These are phyloP conservation scores for Rousettus leschenaultii DNA, from an alignment of 2,113 vertebrate species.

Conservation along the genomic window DNA sequence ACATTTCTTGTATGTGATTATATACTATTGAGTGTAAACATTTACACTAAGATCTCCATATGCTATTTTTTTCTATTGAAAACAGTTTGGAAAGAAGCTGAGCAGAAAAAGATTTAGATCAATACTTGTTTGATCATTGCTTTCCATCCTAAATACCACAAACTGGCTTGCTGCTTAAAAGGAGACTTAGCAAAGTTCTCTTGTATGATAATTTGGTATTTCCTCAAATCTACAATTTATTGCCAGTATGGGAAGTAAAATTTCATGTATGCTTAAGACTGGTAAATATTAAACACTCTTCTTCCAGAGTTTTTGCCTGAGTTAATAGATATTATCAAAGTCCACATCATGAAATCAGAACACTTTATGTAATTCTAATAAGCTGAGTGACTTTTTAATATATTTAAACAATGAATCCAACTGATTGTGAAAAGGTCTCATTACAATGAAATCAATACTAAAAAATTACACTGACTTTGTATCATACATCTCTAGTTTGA, in stretches of 20 bases:
- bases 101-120: conserved; percentile 63
- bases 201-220: conserved; percentile 66
- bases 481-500: conserved; percentile 63
- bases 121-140: conserved; percentile 77
- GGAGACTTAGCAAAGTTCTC: conserved; percentile 67
- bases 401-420: conserved; percentile 61
- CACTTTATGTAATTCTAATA: conserved; percentile 58
- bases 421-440: conserved; percentile 56
- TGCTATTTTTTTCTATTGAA: conserved; percentile 73
- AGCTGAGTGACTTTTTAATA: conserved; percentile 52
- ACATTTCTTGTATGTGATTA: conserved; percentile 83
- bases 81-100: conserved; percentile 70
- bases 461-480: conserved; percentile 67
- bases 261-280: conserved; percentile 59
- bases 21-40: conserved; percentile 80
- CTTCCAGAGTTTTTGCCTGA: conserved; percentile 61
- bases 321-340: conserved; percentile 64
- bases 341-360: conserved; percentile 53
- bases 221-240: conserved; percentile 58
- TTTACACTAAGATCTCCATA: conserved; percentile 80
- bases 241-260: conserved; percentile 63
- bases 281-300: conserved; percentile 60
- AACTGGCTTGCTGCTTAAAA: conserved; percentile 74
- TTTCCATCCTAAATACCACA: conserved; percentile 76
- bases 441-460: conserved; percentile 51